phyloP scores from a whole-genome alignment of 2,888 invertebrate genomes.

The Orthosia gracilis region DNA sequence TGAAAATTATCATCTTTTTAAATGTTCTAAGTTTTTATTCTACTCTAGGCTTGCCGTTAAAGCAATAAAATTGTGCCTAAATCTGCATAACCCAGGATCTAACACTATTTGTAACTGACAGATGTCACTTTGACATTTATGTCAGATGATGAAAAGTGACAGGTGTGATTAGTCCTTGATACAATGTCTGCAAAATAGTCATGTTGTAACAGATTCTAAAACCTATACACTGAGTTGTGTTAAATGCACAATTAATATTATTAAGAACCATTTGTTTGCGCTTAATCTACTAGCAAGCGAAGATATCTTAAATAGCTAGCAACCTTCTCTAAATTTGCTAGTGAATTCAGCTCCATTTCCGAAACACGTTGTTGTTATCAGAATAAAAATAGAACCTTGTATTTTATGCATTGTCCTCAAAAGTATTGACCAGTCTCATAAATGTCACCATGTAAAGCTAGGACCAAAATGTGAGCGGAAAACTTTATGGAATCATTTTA shows the following conservation, averaged over 20 bases:
- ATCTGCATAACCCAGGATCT: not conserved
- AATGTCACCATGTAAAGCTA: not conserved
- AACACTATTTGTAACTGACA: not conserved
- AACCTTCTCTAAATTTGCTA: not conserved
- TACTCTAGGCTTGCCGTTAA: slow-evolving; percentile 28
- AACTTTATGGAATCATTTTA: not conserved
- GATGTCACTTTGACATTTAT: no score
- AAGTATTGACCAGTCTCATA: not conserved
- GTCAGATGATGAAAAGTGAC: no score
- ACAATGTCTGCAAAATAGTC: no score
- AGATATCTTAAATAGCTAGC: not conserved
- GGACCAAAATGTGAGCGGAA: not conserved
- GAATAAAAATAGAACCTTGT: not conserved
- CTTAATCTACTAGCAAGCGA: slow-evolving; percentile 2
- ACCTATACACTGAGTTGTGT: not conserved
- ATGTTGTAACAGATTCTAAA: slow-evolving; percentile 17
- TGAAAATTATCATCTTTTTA: not conserved
- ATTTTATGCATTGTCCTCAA: not conserved
- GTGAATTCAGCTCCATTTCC: not conserved
- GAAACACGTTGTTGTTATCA: not conserved
- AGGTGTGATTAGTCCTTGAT: no score
- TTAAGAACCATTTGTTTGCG: slow-evolving; percentile 1
- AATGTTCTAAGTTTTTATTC: slow-evolving; percentile 8
- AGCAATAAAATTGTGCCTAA: slow-evolving; percentile 52
- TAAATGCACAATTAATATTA: slow-evolving; percentile 6